Percentiles rank a stretch among this genome's conserved stretches.
phyloP scores from a whole-genome alignment of 2,113 vertebrate genomes.

The Nematolebias whitei region DNA sequence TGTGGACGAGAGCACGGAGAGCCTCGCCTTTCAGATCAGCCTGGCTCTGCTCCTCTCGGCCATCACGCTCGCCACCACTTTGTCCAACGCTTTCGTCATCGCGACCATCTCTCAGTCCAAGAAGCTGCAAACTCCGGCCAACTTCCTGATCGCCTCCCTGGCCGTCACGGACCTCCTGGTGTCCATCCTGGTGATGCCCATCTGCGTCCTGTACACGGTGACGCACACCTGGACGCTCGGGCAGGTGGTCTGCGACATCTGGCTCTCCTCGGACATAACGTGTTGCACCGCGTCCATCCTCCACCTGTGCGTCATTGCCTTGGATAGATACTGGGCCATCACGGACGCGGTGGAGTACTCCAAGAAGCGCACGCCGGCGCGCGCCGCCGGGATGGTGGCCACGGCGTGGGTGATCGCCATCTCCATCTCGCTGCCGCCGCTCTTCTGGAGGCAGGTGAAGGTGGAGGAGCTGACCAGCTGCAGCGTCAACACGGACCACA shows the following conservation, averaged over 20 bases:
- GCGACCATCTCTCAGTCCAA: constrained; percentile 92
- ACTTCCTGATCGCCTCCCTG: constrained; percentile 96
- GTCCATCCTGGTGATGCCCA: constrained; percentile 95
- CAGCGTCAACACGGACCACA: constrained; percentile 92
- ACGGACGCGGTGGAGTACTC: constrained; percentile 97
- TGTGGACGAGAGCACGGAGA: constrained; percentile 44
- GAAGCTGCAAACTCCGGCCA: constrained; percentile 97
- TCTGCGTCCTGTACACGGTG: constrained; percentile 94
- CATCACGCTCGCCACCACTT: constrained; percentile 91
- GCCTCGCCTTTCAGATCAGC: constrained; percentile 78
- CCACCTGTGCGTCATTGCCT: constrained; percentile 95
- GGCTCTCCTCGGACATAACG: constrained; percentile 97
- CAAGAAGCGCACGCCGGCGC: constrained; percentile 89
- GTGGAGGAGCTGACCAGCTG: constrained; percentile 88
- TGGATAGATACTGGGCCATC: constrained; percentile 98
- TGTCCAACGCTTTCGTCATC: constrained; percentile 96
- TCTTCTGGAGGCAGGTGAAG: constrained; percentile 96
- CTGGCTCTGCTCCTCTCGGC: constrained; percentile 84
- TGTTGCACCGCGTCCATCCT: constrained; percentile 99
- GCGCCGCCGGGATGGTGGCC: constrained; percentile 92
- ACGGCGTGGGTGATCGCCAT: constrained; percentile 96
- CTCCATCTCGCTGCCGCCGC: constrained; percentile 94
- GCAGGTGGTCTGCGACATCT: constrained; percentile 93
- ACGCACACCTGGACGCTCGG: constrained; percentile 95
- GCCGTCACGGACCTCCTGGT: constrained; percentile 96